A percentile compares a stretch with the other conserved stretches of the same genome.
These are phyloP conservation scores for Sclerurus mexicanus DNA, from an alignment of 2,113 vertebrate genomes.

Conservation along the genomic window DNA sequence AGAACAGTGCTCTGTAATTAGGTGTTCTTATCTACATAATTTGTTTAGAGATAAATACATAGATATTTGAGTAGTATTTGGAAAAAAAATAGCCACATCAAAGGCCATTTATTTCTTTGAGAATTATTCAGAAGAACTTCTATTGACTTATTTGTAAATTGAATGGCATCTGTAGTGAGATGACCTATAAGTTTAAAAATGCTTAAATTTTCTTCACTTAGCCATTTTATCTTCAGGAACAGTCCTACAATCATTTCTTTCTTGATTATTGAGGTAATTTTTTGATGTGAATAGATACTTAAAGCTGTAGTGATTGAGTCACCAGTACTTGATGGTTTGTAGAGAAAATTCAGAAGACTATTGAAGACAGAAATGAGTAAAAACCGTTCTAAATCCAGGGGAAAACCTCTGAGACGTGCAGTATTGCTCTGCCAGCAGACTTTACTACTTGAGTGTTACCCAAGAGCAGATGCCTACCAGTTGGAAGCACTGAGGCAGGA, in stretches of 20 bases:
- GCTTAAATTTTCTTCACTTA: neutral
- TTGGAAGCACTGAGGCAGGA: constrained; percentile 17
- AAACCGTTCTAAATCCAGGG: neutral
- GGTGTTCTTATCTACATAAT: neutral
- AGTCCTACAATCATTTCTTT: neutral
- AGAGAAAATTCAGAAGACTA: neutral
- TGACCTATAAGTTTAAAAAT: neutral
- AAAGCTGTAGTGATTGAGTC: neutral
- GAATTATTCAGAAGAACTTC: neutral
- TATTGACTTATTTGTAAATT: neutral
- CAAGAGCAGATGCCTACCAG: neutral
- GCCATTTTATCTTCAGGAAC: neutral
- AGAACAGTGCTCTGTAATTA: neutral
- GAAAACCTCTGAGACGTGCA: neutral
- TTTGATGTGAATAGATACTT: neutral
- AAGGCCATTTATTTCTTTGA: neutral
- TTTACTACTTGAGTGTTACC: neutral
- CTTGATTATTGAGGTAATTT: neutral
- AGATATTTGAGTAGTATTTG: neutral
- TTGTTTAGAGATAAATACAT: neutral
- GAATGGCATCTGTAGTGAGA: neutral
- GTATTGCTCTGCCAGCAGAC: neutral
- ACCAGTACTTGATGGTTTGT: neutral
- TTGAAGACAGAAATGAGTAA: neutral
- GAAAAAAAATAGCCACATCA: neutral